These are phyloP conservation scores for Oxygymnocypris stewartii DNA, from an alignment of 2,113 vertebrate species.

Conservation along the genomic window DNA sequence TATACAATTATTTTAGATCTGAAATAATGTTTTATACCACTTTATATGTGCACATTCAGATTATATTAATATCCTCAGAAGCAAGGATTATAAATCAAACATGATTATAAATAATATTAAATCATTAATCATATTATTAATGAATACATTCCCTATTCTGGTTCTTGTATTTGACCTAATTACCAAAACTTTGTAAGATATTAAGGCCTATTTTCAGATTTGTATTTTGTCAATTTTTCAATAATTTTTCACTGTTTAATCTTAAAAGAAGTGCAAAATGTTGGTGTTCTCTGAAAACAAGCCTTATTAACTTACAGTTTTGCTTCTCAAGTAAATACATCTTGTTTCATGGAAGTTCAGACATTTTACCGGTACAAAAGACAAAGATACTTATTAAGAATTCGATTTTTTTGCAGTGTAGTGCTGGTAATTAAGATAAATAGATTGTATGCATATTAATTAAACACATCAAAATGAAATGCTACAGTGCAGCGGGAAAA, in stretches of 20 bases:
- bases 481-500: neutral
- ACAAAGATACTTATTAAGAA: constrained; percentile 4
- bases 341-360: neutral
- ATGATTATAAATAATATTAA: neutral
- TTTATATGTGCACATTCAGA: neutral
- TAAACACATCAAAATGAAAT: neutral
- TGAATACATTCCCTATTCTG: neutral
- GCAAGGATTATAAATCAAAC: neutral
- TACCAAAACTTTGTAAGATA: neutral
- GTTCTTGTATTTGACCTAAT: neutral
- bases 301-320: neutral
- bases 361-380: neutral
- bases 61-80: neutral
- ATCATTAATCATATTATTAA: neutral
- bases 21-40: neutral
- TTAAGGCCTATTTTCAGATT: neutral
- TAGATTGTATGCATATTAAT: neutral
- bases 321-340: neutral
- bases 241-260: neutral
- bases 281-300: neutral
- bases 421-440: neutral
- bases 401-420: neutral
- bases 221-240: neutral
- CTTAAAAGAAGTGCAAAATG: neutral
- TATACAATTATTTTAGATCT: neutral